A percentile compares a stretch with the other conserved stretches of the same genome.
These are phyloP conservation scores for Enhydra lutris DNA, from an alignment of 2,113 vertebrate species.

Conservation along the genomic window DNA sequence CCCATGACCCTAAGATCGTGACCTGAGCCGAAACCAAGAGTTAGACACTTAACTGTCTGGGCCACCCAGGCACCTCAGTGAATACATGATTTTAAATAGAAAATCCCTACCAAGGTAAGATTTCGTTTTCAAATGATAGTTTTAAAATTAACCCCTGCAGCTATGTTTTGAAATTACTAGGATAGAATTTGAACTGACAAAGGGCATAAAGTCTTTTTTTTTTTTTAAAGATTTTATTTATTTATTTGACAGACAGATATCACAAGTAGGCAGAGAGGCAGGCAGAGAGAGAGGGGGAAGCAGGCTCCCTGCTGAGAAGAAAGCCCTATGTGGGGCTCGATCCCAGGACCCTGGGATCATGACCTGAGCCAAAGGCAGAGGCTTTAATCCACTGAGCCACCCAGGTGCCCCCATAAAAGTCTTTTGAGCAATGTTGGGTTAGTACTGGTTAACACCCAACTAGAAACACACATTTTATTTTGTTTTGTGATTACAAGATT, in stretches of 20 bases:
- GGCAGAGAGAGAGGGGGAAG: no score
- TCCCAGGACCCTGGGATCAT: no score
- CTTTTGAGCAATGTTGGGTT: not conserved
- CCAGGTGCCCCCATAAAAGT: not conserved
- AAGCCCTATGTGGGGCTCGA: no score
- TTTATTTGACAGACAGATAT: no score
- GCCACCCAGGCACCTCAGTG: not conserved
- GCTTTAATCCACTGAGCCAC: no score
- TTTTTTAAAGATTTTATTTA: no score
- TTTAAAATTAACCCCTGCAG: not conserved
- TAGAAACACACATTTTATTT: not conserved
- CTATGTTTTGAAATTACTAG: not conserved
- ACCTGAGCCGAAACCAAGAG: not conserved
- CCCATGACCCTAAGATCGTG: not conserved
- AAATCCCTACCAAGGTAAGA: not conserved
- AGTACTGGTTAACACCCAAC: not conserved
- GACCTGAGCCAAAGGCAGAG: no score
- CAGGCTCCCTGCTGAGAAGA: no score
- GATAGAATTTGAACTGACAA: not conserved
- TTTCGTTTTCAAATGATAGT: not conserved
- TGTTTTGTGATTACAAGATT: not conserved
- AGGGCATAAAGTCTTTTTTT: not conserved
- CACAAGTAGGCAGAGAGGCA: no score
- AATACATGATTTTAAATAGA: not conserved
- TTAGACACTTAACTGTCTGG: not conserved